phyloP scores from a whole-genome alignment of 2,113 vertebrate genomes.

The Phainopepla nitens region DNA sequence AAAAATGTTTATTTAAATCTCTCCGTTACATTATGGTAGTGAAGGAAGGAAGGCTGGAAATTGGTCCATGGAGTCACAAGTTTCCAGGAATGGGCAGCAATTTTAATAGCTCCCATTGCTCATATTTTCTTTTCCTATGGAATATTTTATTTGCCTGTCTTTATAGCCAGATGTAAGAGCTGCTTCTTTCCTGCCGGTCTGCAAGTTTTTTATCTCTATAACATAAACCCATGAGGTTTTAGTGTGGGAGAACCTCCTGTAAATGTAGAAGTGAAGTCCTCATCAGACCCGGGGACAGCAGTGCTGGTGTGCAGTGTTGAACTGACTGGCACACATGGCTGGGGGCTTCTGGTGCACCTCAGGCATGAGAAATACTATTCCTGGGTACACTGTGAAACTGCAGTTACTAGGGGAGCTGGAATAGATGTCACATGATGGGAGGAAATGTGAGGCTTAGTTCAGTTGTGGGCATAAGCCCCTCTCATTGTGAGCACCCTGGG shows the following conservation, averaged over 20 bases:
- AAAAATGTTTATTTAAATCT: neutral
- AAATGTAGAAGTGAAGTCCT: neutral
- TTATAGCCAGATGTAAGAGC: neutral
- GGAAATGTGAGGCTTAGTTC: neutral
- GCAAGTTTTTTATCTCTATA: neutral
- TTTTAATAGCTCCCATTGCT: constrained; percentile 27
- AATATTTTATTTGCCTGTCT: neutral
- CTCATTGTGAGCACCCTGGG: neutral
- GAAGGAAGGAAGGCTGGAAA: constrained; percentile 53
- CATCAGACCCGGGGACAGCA: neutral
- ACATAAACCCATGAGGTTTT: neutral
- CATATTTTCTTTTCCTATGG: constrained; percentile 34
- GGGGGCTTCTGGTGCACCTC: neutral
- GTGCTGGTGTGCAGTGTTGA: neutral
- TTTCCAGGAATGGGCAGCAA: constrained; percentile 35
- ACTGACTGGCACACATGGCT: fast-evolving
- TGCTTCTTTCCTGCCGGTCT: neutral
- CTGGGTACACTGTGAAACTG: neutral
- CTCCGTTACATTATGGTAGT: neutral
- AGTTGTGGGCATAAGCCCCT: neutral
- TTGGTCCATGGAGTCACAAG: neutral
- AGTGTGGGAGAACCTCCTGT: neutral
- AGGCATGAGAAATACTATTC: neutral
- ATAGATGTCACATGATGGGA: neutral
- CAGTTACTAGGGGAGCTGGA: neutral